phyloP scores from a whole-genome alignment of 2,888 invertebrate species.

The Plemyria rubiginata region DNA sequence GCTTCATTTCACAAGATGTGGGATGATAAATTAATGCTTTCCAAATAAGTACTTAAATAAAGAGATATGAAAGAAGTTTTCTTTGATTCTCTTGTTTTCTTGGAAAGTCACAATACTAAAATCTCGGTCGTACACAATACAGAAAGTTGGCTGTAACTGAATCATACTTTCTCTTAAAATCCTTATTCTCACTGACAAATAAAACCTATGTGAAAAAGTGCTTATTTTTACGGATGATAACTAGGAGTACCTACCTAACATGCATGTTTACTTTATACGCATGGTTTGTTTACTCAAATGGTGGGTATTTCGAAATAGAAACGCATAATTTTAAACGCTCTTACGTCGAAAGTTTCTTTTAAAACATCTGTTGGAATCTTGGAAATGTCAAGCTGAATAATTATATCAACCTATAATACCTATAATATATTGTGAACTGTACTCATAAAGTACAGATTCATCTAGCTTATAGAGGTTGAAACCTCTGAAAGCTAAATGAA shows the following conservation, averaged over 20 bases:
- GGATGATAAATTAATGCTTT: not conserved
- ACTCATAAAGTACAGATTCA: too few species aligned
- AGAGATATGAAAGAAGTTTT: too few species aligned
- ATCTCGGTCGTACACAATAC: not conserved
- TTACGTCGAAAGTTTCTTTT: constrained; percentile 2
- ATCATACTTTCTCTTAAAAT: constrained; percentile 26
- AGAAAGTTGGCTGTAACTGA: constrained; percentile 21
- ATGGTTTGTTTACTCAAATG: constrained; percentile 14
- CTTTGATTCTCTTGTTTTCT: not conserved
- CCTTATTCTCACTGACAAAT: not conserved
- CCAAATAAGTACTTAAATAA: too few species aligned
- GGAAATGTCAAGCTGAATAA: not conserved
- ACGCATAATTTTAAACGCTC: constrained; percentile 8
- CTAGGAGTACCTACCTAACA: not conserved
- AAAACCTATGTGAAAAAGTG: not conserved
- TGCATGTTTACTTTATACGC: not conserved
- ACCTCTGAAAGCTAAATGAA: too few species aligned
- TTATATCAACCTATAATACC: too few species aligned
- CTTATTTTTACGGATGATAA: not conserved
- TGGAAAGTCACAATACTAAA: constrained; percentile 5
- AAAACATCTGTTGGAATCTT: constrained; percentile 9
- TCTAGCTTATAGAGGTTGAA: too few species aligned
- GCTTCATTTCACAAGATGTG: constrained; percentile 2
- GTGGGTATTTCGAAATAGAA: not conserved
- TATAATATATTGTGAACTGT: too few species aligned